Evolutionary conservation across 2,888 invertebrate species (phyloP).

Genomic region (Mallateleia sp.): DNA sequence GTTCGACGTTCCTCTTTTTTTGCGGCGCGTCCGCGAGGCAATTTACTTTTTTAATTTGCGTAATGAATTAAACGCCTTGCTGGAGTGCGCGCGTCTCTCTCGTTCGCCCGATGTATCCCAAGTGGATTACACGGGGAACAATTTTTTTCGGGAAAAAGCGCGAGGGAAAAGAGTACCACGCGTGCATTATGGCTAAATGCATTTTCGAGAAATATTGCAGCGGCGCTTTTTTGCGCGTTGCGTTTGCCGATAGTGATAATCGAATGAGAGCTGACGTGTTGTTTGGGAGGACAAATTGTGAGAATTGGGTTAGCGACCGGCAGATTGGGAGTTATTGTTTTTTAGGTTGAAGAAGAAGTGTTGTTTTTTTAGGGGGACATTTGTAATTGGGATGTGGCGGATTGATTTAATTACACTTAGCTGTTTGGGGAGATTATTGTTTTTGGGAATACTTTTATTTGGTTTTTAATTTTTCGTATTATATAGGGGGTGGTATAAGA

Average conservation of each 20-base stretch:
- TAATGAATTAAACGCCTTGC: slow-evolving; percentile 87
- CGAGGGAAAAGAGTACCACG: background rate
- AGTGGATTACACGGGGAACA: slow-evolving; percentile 75
- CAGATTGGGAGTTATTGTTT: background rate
- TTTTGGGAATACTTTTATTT: too few relatives aligned
- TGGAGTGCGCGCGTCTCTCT: slow-evolving; percentile 15
- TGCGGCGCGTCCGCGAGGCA: slow-evolving; percentile 83
- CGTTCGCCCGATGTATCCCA: slow-evolving; percentile 53
- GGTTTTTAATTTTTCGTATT: too few relatives aligned
- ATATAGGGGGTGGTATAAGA: too few relatives aligned
- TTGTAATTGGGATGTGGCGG: background rate
- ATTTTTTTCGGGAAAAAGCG: slow-evolving; percentile 62
- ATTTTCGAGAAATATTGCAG: slow-evolving; percentile 3
- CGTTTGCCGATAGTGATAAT: slow-evolving; percentile 3
- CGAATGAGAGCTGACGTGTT: slow-evolving; percentile 6
- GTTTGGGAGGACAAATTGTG: slow-evolving; percentile 1
- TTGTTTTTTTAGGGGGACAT: background rate
- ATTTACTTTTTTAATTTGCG: slow-evolving; percentile 89
- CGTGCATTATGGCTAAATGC: slow-evolving; percentile 6
- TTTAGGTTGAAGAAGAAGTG: background rate
- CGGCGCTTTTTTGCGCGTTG: background rate
- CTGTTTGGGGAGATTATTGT: background rate
- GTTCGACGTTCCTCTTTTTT: slow-evolving; percentile 78
- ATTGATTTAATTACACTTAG: background rate
- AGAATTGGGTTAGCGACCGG: slow-evolving; percentile 8